Conservation (phyloP, 2,113 vertebrate genomes). For the Mellivora capensis region DNA sequence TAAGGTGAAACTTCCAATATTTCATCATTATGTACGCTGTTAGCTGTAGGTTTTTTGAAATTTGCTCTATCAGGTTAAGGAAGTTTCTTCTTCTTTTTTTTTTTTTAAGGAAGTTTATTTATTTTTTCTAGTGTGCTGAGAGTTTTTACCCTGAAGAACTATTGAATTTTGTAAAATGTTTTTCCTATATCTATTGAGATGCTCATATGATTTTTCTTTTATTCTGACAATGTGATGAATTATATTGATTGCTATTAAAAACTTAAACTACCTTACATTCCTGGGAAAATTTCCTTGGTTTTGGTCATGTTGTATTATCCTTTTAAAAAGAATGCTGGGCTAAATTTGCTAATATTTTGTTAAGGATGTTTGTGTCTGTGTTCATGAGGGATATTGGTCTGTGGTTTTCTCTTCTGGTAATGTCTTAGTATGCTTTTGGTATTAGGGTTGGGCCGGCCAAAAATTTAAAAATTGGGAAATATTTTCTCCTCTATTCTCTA, state of each 20-base stretch:
- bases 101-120: neutral
- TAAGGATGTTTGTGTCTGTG: constrained; percentile 68
- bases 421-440: constrained; percentile 60
- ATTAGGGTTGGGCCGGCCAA: neutral
- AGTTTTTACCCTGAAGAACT: neutral
- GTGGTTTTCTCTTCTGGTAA: constrained; percentile 65
- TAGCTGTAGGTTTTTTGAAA: neutral
- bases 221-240: constrained; percentile 43
- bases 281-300: neutral
- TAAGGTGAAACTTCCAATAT: neutral
- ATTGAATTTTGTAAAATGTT: neutral
- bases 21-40: neutral
- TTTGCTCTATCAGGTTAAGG: neutral
- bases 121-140: neutral
- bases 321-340: constrained; percentile 13
- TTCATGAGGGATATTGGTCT: constrained; percentile 54
- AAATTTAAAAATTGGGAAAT: neutral
- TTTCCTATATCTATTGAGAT: neutral
- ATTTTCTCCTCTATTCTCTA: constrained; percentile 29
- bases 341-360: constrained; percentile 69
- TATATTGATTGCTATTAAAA: constrained; percentile 25
- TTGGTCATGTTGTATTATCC: constrained; percentile 8
- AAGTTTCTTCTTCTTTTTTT: neutral
- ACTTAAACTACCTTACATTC: constrained; percentile 46
- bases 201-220: constrained; percentile 20